phyloP scores from a whole-genome alignment of 2,113 vertebrate species.

The Ictalurus punctatus region DNA sequence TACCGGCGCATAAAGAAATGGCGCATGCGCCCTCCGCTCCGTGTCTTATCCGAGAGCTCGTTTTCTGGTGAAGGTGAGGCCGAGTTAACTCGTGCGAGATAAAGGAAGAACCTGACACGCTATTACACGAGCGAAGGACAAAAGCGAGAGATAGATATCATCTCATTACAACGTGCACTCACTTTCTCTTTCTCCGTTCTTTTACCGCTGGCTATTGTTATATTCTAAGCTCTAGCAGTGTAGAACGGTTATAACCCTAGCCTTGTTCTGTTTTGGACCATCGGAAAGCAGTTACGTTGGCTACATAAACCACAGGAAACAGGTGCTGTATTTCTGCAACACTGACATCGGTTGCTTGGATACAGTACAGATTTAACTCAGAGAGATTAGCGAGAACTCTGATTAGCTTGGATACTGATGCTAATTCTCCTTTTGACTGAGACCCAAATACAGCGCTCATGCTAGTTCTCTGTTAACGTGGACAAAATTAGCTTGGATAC shows the following conservation, averaged over 20 bases:
- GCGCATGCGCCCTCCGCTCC: constrained; percentile 1
- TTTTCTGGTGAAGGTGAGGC: constrained; percentile 14
- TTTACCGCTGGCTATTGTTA: not conserved
- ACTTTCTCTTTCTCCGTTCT: not conserved
- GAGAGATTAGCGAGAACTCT: not conserved
- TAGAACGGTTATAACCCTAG: not conserved
- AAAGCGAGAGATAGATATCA: constrained; percentile 5
- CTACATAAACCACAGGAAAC: not conserved
- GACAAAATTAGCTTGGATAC: not conserved
- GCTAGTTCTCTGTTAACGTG: not conserved
- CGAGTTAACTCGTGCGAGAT: not conserved
- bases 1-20: constrained; percentile 23
- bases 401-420: not conserved
- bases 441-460: not conserved
- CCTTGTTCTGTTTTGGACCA: not conserved
- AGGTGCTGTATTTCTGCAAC: not conserved
- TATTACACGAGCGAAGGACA: constrained; percentile 17
- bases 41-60: not conserved
- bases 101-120: constrained; percentile 21
- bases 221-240: not conserved
- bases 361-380: not conserved
- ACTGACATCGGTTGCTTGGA: not conserved
- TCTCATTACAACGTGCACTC: not conserved
- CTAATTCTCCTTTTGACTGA: not conserved
- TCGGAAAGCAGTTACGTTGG: not conserved